A percentile compares a stretch with the other conserved stretches of the same genome.
These are phyloP conservation scores for Netelia virgata DNA, from an alignment of 2,888 invertebrate species.

Conservation along the genomic window DNA sequence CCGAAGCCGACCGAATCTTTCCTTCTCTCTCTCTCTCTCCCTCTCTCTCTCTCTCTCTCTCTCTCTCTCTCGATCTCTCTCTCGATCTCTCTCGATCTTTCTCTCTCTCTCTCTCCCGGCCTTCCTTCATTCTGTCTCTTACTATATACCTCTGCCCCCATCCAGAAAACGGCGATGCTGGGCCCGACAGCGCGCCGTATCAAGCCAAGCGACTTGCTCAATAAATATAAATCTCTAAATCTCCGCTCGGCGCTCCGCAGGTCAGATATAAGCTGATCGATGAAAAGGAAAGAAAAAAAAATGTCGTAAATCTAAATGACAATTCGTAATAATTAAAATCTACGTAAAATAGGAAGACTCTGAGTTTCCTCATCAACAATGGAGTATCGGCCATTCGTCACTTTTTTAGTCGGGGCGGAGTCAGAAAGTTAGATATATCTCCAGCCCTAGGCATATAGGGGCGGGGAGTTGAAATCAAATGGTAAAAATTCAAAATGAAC, in stretches of 20 bases:
- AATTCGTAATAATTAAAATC: slow-evolving; percentile 80
- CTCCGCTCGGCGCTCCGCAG: slow-evolving; percentile 46
- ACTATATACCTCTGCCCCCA: slow-evolving; percentile 38
- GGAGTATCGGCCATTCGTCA: slow-evolving; percentile 11
- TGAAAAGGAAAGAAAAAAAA: slow-evolving; percentile 49
- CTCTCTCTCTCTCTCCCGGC: slow-evolving; percentile 54
- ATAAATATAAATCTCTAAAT: slow-evolving; percentile 75
- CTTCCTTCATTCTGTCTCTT: slow-evolving; percentile 33
- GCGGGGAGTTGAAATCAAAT: no score
- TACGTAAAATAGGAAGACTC: slow-evolving; percentile 69
- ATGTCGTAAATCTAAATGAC: slow-evolving; percentile 76
- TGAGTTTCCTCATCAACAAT: slow-evolving; percentile 10
- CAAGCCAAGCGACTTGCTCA: slow-evolving; percentile 67
- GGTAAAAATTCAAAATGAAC: no score
- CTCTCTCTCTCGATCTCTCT: no score
- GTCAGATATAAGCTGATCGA: slow-evolving; percentile 55
- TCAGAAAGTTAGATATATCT: background rate
- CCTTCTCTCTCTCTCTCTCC: slow-evolving; percentile 58
- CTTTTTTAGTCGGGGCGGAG: background rate
- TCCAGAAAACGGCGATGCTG: slow-evolving; percentile 45
- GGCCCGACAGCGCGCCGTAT: slow-evolving; percentile 67
- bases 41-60: slow-evolving; percentile 59
- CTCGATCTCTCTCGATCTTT: slow-evolving; percentile 59
- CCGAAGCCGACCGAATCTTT: slow-evolving; percentile 66
- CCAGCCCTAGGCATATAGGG: background rate